Percentiles rank a stretch among this genome's conserved stretches.
These are phyloP conservation scores for Zeus faber DNA, from an alignment of 2,113 vertebrate genomes.

Conservation along the genomic window DNA sequence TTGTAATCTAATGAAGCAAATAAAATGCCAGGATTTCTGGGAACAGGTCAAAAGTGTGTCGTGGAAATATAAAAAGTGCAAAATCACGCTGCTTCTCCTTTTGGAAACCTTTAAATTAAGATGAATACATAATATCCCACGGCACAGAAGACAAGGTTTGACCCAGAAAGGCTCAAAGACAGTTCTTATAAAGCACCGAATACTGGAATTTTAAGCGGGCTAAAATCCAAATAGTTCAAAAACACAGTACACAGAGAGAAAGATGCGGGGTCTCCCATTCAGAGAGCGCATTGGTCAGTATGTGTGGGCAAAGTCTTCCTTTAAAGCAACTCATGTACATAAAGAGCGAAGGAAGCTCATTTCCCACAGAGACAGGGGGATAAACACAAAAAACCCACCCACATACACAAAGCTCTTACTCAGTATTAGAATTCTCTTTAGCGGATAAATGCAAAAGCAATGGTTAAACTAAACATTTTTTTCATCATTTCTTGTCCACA, in stretches of 20 bases:
- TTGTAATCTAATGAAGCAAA: constrained; percentile 72
- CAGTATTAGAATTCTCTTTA: constrained; percentile 51
- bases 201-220: constrained; percentile 48
- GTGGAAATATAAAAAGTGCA: constrained; percentile 78
- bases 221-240: constrained; percentile 60
- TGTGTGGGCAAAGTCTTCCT: constrained; percentile 47
- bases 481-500: constrained; percentile 44
- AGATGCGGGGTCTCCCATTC: constrained; percentile 48
- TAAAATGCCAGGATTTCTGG: constrained; percentile 66
- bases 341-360: constrained; percentile 43
- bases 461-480: constrained; percentile 18
- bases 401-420: constrained; percentile 38
- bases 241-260: constrained; percentile 69
- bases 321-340: constrained; percentile 67
- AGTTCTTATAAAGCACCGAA: constrained; percentile 67
- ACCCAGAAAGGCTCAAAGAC: constrained; percentile 63
- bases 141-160: constrained; percentile 59
- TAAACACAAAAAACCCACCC: constrained; percentile 22
- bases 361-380: constrained; percentile 29
- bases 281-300: constrained; percentile 61
- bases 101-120: constrained; percentile 77
- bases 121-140: constrained; percentile 63
- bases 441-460: constrained; percentile 59
- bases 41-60: constrained; percentile 69
- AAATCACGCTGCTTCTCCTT: constrained; percentile 69